Evolutionary conservation across 2,797 vertebrate genomes (phyloP).

Genomic region (Orientallactaga sibirica): DNA sequence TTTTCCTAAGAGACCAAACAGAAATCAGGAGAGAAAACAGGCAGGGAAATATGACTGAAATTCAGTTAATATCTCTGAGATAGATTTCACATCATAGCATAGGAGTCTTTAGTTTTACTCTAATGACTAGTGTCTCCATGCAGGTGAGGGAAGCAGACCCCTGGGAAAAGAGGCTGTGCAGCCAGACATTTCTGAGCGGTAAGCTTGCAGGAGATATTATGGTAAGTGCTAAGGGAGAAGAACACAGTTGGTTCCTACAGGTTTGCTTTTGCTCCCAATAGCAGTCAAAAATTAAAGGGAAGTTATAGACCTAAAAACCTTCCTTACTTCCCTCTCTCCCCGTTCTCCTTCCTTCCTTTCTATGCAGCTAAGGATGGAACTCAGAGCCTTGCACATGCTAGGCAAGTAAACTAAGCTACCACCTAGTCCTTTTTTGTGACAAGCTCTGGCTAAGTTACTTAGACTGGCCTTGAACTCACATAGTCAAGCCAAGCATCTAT

Average conservation of each 20-base stretch:
- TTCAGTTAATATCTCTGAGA: slow-evolving; percentile 9
- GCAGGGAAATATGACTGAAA: not conserved
- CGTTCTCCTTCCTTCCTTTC: not conserved
- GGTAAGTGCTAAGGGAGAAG: not conserved
- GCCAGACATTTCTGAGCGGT: not conserved
- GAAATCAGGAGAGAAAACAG: slow-evolving; percentile 46
- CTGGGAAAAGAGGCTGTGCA: not conserved
- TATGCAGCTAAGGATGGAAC: not conserved
- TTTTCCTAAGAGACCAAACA: slow-evolving; percentile 40
- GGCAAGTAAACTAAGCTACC: not conserved
- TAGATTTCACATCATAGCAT: not conserved
- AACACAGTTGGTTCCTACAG: not conserved
- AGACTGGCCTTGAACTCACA: not conserved
- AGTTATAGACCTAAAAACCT: not conserved
- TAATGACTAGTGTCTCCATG: not conserved
- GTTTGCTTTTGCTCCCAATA: slow-evolving; percentile 35
- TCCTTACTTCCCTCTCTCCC: not conserved
- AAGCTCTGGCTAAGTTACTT: not conserved
- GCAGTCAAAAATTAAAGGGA: slow-evolving; percentile 5
- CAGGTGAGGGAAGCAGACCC: not conserved
- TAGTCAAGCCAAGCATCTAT: not conserved
- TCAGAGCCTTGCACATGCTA: not conserved
- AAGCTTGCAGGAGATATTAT: not conserved
- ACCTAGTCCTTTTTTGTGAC: not conserved
- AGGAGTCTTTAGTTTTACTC: slow-evolving; percentile 17